Evolutionary conservation across 2,797 vertebrate genomes (phyloP).

Genomic region (Labroides dimidiatus): DNA sequence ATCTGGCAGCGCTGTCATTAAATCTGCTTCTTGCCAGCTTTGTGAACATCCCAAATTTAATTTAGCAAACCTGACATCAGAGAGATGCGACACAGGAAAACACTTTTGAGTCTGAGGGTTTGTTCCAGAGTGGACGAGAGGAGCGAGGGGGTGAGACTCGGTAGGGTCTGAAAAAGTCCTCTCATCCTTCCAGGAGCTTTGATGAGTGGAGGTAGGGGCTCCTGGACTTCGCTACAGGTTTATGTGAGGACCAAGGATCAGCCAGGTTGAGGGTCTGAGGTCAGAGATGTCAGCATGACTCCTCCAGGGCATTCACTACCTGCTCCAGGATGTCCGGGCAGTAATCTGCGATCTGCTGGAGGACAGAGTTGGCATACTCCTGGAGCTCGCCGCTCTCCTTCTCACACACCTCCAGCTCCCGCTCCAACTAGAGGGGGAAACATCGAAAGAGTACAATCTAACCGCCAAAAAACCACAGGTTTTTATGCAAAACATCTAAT

Average conservation of each 20-base stretch:
- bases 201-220: conserved; percentile 47
- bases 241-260: conserved; percentile 20
- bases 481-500: no score
- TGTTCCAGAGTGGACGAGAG: conserved; percentile 43
- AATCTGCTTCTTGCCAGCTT: not conserved
- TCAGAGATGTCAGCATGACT: conserved; percentile 89
- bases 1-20: conserved; percentile 9
- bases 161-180: conserved; percentile 27
- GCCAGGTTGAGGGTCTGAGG: conserved; percentile 37
- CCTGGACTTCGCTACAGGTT: conserved; percentile 39
- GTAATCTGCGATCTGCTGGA: conserved; percentile 96
- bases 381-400: conserved; percentile 92
- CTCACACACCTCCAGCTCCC: conserved; percentile 91
- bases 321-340: conserved; percentile 98
- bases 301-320: conserved; percentile 95
- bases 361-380: conserved; percentile 93
- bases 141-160: conserved; percentile 39
- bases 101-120: conserved; percentile 43
- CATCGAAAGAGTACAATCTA: not conserved
- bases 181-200: conserved; percentile 23
- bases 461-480: not conserved
- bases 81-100: conserved; percentile 60
- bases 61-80: conserved; percentile 25
- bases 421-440: conserved; percentile 82
- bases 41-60: conserved; percentile 28